Evolutionary conservation across 2,113 vertebrate genomes (phyloP).

Genomic region (Dendropsophus ebraccatus): DNA sequence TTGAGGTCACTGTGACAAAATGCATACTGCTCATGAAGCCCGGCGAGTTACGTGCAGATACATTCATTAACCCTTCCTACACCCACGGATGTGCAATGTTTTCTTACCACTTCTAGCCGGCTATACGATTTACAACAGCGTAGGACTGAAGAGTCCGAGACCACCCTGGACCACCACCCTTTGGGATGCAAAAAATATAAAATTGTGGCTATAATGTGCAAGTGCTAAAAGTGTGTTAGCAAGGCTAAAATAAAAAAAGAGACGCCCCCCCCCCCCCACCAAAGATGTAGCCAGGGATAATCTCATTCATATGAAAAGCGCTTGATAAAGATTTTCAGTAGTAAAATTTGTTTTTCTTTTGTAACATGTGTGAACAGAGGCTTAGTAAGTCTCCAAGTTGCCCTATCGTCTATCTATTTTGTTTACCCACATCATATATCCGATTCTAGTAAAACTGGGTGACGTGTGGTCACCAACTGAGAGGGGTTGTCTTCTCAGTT

Average conservation of each 20-base stretch:
- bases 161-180: not conserved
- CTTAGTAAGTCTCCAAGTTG: not conserved
- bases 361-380: no score
- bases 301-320: no score
- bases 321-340: no score
- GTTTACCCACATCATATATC: no score
- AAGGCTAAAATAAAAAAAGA: not conserved
- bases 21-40: not conserved
- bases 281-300: no score
- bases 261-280: no score
- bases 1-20: not conserved
- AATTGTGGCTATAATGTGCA: not conserved
- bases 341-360: no score
- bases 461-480: not conserved
- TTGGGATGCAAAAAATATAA: not conserved
- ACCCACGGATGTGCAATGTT: not conserved
- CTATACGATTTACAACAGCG: not conserved
- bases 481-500: not conserved
- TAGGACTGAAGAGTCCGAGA: not conserved
- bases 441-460: not conserved
- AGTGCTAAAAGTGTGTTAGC: not conserved
- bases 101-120: not conserved
- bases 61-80: slow-evolving; percentile 27
- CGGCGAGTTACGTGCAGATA: not conserved
- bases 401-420: no score